phyloP scores from a whole-genome alignment of 2,113 vertebrate species.

The Notarius quadriscutis region DNA sequence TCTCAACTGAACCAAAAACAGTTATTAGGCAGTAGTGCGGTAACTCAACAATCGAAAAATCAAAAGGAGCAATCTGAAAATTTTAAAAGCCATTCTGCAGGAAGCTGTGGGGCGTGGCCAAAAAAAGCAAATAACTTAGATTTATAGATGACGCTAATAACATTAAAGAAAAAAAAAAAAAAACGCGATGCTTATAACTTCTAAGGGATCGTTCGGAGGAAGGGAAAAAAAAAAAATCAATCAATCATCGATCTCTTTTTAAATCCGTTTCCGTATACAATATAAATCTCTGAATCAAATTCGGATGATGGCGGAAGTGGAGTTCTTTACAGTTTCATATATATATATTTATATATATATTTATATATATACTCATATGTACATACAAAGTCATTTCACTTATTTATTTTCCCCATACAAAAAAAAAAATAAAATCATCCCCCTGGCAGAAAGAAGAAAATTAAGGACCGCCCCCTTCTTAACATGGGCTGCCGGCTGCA shows the following conservation, averaged over 20 bases:
- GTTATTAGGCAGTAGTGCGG: slow-evolving; percentile 64
- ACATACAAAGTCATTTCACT: slow-evolving; percentile 73
- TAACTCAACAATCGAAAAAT: slow-evolving; percentile 59
- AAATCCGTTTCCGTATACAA: slow-evolving; percentile 71
- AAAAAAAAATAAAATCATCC: slow-evolving; percentile 75
- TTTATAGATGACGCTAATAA: slow-evolving; percentile 53
- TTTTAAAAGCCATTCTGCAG: slow-evolving; percentile 49
- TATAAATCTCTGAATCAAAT: slow-evolving; percentile 78
- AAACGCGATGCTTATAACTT: neutral
- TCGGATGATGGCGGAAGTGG: slow-evolving; percentile 60
- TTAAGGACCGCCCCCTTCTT: slow-evolving; percentile 47
- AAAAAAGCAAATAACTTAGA: slow-evolving; percentile 11
- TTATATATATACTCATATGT: slow-evolving; percentile 60
- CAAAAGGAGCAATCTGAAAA: slow-evolving; percentile 7
- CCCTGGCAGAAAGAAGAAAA: slow-evolving; percentile 63
- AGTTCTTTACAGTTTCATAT: slow-evolving; percentile 73
- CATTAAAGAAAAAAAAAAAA: slow-evolving; percentile 12
- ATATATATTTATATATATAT: slow-evolving; percentile 73
- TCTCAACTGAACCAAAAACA: slow-evolving; percentile 66
- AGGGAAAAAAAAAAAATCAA: neutral
- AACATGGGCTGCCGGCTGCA: neutral
- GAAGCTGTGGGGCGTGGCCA: slow-evolving; percentile 26
- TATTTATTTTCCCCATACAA: slow-evolving; percentile 73
- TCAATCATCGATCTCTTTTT: slow-evolving; percentile 36
- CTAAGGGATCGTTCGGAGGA: neutral